Base-by-base conservation (phyloP, 2,888 invertebrate genomes). In the Ommatoiulus sabulosus region DNA sequence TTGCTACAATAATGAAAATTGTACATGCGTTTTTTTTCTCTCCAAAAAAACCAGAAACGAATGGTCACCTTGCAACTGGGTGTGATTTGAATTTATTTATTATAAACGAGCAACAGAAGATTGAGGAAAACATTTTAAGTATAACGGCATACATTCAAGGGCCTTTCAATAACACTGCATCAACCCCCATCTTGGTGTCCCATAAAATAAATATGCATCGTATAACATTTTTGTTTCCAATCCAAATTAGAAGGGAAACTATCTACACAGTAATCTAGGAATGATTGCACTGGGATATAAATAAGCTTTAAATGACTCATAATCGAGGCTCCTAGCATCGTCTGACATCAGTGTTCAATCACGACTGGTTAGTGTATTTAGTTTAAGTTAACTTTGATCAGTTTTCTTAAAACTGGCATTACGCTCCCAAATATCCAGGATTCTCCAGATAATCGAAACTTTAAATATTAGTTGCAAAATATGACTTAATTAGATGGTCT, bases 81-180 rank as follows among this genome's bases (percentile, higher is more conserved):
- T 63, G 63, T 63, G n/a, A 63, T 17, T 20, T 7, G n/a, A 8
- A n/a, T 63, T 63, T 20, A 63, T 63, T 63, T 63, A 63, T 63
- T 63, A 20, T 17, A 63, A 63, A 63, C 63, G n/a, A 57, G 63
- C 63, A 63, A 63, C 63, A 63, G 63, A 20, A 63, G 20, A 63
- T 20, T 20, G 63, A 20, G 63, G n/a, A 63, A 63, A 63, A 63
- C 63, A 63, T 63, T 63, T 12, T 7, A 63, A 63, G 63, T 63
- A 63, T 63, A 63, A n/a, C n/a, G 63, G 63, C 63, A 63, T 63
- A 63, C 63, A 63, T 63, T 63, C 20, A 52, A n/a, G 52, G 15
- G 12, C 12, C 52, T 15, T 52, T 52, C 15, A 52, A 52, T 3
- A 52, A 52, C 52, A 52, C 15, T 8, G 48, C 52, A 10, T 35